phyloP scores from a whole-genome alignment of 1,140 invertebrate species.

The Coelopa frigida region DNA sequence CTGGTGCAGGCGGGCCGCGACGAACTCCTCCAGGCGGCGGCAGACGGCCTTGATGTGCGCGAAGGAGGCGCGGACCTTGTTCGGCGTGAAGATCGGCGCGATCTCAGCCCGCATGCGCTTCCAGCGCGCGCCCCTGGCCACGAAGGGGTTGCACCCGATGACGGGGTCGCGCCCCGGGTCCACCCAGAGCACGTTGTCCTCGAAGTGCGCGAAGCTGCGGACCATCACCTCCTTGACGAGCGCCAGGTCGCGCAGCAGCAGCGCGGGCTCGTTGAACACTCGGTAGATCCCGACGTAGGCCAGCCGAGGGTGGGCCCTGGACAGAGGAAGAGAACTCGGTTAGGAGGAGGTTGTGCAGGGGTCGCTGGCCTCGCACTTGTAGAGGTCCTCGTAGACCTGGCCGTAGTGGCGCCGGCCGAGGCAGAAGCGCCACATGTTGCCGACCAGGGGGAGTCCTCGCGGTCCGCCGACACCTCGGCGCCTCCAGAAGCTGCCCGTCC shows the following conservation, averaged over 20 bases:
- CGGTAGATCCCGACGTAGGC: slow-evolving; percentile 28
- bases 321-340: not conserved
- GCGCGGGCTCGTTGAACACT: slow-evolving; percentile 27
- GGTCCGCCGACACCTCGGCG: slow-evolving; percentile 19
- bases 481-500: slow-evolving; percentile 18
- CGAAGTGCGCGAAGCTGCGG: slow-evolving; percentile 19
- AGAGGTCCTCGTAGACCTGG: slow-evolving; percentile 21
- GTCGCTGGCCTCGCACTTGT: slow-evolving; percentile 17
- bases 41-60: slow-evolving; percentile 18
- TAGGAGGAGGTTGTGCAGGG: not conserved
- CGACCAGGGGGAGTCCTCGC: slow-evolving; percentile 19
- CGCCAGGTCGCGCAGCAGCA: slow-evolving; percentile 20
- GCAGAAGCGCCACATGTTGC: slow-evolving; percentile 23
- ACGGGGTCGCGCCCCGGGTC: slow-evolving; percentile 15
- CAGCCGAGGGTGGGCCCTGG: slow-evolving; percentile 15
- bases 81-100: slow-evolving; percentile 25
- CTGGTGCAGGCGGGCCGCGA: slow-evolving; percentile 2
- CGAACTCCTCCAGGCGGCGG: slow-evolving; percentile 10
- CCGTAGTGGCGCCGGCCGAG: slow-evolving; percentile 20
- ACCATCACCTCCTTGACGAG: slow-evolving; percentile 19
- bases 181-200: slow-evolving; percentile 23
- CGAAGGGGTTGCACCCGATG: slow-evolving; percentile 24
- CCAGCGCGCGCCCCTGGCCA: slow-evolving; percentile 23
- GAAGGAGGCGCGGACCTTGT: slow-evolving; percentile 15
- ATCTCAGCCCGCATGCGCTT: slow-evolving; percentile 19